phyloP scores from a whole-genome alignment of 2,797 vertebrate genomes.

The Mormyrops attenuatus region DNA sequence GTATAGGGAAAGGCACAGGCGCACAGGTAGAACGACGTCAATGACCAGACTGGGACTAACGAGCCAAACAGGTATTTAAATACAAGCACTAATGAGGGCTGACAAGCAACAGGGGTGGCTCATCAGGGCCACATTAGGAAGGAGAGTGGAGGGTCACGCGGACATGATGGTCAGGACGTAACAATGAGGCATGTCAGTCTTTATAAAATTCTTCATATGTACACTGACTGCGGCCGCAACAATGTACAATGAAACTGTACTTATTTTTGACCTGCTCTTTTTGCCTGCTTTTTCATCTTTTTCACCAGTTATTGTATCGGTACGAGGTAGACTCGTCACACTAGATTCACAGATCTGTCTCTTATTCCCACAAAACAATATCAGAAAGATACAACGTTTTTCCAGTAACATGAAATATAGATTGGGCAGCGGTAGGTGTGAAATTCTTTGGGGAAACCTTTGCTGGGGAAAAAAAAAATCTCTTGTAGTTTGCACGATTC shows the following conservation, averaged over 20 bases:
- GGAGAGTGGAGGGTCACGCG: background rate
- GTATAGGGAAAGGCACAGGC: background rate
- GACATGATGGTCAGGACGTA: background rate
- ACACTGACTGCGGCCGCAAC: background rate
- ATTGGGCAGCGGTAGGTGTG: background rate
- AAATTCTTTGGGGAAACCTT: constrained; percentile 7
- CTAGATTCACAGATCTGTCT: background rate
- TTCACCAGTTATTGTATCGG: background rate
- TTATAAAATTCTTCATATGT: background rate
- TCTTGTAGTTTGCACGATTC: background rate
- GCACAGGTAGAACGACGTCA: background rate
- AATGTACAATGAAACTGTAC: background rate
- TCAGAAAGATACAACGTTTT: background rate
- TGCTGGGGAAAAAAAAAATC: background rate
- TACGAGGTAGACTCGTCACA: background rate
- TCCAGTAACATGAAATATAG: background rate
- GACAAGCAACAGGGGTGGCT: background rate
- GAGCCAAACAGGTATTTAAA: background rate
- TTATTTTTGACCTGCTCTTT: background rate
- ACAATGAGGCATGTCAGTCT: background rate
- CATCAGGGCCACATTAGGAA: background rate
- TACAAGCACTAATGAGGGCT: background rate
- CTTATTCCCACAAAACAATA: background rate
- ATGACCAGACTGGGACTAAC: background rate
- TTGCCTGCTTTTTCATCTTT: background rate